Conservation (phyloP, 2,888 invertebrate species). For the Epirrita christyi region DNA sequence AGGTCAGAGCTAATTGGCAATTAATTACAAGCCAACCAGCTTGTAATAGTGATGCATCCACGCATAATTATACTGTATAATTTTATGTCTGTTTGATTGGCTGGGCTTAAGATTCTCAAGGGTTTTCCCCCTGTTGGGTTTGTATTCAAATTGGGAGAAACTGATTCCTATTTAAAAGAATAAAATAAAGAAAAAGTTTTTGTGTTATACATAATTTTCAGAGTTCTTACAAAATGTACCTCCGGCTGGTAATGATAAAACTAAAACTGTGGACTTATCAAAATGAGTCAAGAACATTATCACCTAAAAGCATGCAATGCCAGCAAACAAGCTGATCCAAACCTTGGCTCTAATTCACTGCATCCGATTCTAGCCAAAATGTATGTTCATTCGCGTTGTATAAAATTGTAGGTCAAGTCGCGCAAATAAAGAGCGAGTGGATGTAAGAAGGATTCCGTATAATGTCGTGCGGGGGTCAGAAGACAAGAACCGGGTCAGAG, state of each 20-base stretch:
- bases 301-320: no score
- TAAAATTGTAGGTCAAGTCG: constrained; percentile 61
- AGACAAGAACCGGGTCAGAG: constrained; percentile 51
- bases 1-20: constrained; percentile 61
- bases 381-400: constrained; percentile 53
- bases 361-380: constrained; percentile 34
- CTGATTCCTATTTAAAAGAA: not conserved
- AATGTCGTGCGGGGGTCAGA: constrained; percentile 56
- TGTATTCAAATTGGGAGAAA: not conserved
- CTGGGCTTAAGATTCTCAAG: constrained; percentile 16
- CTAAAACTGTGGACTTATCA: no score
- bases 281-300: no score
- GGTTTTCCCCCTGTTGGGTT: no score
- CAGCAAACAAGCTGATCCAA: not conserved
- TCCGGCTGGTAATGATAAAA: not conserved
- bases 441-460: constrained; percentile 61
- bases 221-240: not conserved
- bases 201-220: constrained; percentile 1
- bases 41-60: constrained; percentile 58
- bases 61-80: constrained; percentile 42
- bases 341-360: constrained; percentile 1
- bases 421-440: constrained; percentile 55
- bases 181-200: no score
- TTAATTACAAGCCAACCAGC: constrained; percentile 60
- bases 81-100: constrained; percentile 25